Percentiles rank a stretch among this genome's conserved stretches.
Evolutionary conservation across 2,888 invertebrate genomes (phyloP).

Genomic region (Ectemnius continuus): DNA sequence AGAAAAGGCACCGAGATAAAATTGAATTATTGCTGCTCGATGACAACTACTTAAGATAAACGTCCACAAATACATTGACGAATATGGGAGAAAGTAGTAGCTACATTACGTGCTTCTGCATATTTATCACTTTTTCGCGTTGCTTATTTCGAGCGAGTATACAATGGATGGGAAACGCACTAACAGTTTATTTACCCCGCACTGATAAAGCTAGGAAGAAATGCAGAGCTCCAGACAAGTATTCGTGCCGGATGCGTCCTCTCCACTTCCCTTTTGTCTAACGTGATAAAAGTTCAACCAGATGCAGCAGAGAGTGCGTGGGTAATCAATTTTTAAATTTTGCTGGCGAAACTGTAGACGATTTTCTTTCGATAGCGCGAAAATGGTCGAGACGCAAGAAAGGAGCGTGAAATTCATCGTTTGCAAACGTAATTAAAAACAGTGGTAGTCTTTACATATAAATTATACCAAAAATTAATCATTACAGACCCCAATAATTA

Average conservation of each 20-base stretch:
- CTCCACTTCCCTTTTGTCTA: constrained; percentile 60
- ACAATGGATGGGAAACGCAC: constrained; percentile 19
- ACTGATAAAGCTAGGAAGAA: constrained; percentile 44
- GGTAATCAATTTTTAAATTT: constrained; percentile 24
- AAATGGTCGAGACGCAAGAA: neutral
- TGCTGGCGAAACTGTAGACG: no score
- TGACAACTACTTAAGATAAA: no score
- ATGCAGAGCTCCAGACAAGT: constrained; percentile 30
- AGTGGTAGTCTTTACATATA: no score
- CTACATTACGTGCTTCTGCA: neutral
- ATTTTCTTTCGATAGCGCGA: constrained; percentile 24
- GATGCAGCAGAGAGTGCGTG: constrained; percentile 43
- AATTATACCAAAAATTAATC: no score
- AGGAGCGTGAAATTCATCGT: no score
- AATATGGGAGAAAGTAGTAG: no score
- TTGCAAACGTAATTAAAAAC: no score
- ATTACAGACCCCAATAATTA: no score
- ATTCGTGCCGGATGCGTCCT: constrained; percentile 62
- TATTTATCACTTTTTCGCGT: neutral
- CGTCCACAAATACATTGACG: no score
- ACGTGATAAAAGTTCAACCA: constrained; percentile 55
- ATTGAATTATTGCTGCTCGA: neutral
- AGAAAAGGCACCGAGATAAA: neutral
- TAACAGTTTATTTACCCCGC: constrained; percentile 57
- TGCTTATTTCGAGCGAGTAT: no score